Percentiles rank a stretch among this genome's conserved stretches.
phyloP scores from a whole-genome alignment of 23 tunicate species.

The Trididemnum nubilum region DNA sequence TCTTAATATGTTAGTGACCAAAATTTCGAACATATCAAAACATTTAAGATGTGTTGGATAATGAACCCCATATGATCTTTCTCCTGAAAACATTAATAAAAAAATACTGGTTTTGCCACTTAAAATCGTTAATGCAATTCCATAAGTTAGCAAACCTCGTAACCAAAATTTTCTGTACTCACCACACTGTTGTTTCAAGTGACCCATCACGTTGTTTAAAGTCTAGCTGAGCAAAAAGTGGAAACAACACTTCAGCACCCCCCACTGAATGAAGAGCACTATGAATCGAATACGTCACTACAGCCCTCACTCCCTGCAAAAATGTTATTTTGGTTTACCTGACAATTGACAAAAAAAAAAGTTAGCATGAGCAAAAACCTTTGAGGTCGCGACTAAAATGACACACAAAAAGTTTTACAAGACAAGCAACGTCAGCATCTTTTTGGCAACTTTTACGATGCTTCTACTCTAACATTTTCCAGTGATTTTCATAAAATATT shows the following conservation, averaged over 20 bases:
- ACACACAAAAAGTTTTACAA: neutral
- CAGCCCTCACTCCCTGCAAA: slow-evolving; percentile 89
- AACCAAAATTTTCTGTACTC: neutral
- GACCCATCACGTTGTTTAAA: slow-evolving; percentile 74
- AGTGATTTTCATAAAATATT: too few species aligned
- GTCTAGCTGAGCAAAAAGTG: slow-evolving; percentile 91
- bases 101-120: neutral
- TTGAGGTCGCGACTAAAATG: neutral
- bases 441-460: too few species aligned
- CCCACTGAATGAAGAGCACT: slow-evolving; percentile 96
- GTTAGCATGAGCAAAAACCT: too few species aligned
- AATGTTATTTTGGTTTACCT: neutral
- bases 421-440: too few species aligned
- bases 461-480: too few species aligned
- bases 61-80: too few species aligned
- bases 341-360: neutral
- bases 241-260: slow-evolving; percentile 94
- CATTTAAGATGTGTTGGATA: too few species aligned
- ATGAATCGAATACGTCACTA: slow-evolving; percentile 91
- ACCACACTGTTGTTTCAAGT: slow-evolving; percentile 84
- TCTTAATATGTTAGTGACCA: too few species aligned
- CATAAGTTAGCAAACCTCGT: neutral
- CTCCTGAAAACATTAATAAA: too few species aligned
- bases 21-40: too few species aligned
- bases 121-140: neutral